Base-by-base conservation (phyloP, 2,888 invertebrate genomes). In the Philopedon plagiatum region DNA sequence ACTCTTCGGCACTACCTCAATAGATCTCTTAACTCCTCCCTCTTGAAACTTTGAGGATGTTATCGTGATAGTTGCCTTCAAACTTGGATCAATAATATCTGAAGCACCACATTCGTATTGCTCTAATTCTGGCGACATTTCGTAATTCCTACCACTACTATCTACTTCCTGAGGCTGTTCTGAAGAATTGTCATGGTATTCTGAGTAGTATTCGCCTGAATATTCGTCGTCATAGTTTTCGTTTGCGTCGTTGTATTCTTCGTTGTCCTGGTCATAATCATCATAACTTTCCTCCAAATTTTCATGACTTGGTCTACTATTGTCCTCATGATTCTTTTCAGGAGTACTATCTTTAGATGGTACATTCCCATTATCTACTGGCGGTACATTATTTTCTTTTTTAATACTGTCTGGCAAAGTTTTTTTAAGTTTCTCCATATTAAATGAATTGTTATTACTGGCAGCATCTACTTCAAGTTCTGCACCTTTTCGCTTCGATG, bases 11-110 rank as follows among this genome's bases (percentile, higher is more conserved):
- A 61, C 39, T 34, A 75, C 74, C 44, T 75, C 68, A 13, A 77
- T 75, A 21, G 61, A 63, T 39, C 76, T 68, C 34, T 71, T 71
- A 21, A 61, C 62, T 46, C 44, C 64, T 9, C 72, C 63, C 37
- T 69, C 71, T 49, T 64, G 63, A 29, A 61, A 67, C 56, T 67
- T 58, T 9, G 70, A 60, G 7, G 71, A 68, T 5, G 69, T 76
- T 19, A 75, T 71, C 7, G 75, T 71, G n/a, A 75, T 70, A 9
- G 71, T 71, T 26, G 71, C 64, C 44, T 69, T 56, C 13, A 58
- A 60, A 44, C 54, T 44, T 41, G 60, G 39, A 62, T 70, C 56
- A 37, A 63, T 58, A 11, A 13, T 4, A 26, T 49, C 26, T 2
- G 26, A 1, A 8, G 29, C 1, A 15, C 18, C 15, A 7, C 2